phyloP scores from a whole-genome alignment of 2,113 vertebrate species.

The Seriola quinqueradiata region DNA sequence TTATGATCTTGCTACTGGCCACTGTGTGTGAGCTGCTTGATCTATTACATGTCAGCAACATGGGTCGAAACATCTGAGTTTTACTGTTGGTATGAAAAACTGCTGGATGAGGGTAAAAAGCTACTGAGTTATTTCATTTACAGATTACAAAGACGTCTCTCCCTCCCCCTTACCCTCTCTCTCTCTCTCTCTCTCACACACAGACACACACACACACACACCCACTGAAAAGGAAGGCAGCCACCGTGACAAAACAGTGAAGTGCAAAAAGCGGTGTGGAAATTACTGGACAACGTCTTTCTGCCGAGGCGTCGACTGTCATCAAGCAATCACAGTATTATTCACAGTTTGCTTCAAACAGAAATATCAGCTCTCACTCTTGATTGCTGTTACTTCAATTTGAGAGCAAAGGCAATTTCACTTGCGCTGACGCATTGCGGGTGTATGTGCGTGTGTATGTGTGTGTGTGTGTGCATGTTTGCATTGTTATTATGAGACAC shows the following conservation, averaged over 20 bases:
- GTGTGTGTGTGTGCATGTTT: no score
- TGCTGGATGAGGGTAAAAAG: neutral
- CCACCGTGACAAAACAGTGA: neutral
- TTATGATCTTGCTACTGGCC: neutral
- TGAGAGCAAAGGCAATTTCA: conserved; percentile 9
- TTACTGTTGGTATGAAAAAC: neutral
- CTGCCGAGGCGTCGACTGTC: neutral
- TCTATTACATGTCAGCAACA: neutral
- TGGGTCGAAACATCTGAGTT: neutral
- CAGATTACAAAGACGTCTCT: no score
- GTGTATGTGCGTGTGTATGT: neutral
- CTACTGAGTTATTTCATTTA: neutral
- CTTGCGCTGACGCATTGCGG: neutral
- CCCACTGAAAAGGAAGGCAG: neutral
- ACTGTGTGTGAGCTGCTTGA: neutral
- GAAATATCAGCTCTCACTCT: neutral
- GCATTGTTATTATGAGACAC: neutral
- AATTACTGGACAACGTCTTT: conserved; percentile 15
- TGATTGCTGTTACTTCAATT: conserved; percentile 16
- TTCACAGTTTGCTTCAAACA: neutral
- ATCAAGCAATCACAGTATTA: neutral
- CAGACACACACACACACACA: neutral
- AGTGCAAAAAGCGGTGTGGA: neutral
- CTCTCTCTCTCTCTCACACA: no score
- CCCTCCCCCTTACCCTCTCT: no score